phyloP scores from a whole-genome alignment of 2,113 vertebrate genomes.

The Prunella himalayana region DNA sequence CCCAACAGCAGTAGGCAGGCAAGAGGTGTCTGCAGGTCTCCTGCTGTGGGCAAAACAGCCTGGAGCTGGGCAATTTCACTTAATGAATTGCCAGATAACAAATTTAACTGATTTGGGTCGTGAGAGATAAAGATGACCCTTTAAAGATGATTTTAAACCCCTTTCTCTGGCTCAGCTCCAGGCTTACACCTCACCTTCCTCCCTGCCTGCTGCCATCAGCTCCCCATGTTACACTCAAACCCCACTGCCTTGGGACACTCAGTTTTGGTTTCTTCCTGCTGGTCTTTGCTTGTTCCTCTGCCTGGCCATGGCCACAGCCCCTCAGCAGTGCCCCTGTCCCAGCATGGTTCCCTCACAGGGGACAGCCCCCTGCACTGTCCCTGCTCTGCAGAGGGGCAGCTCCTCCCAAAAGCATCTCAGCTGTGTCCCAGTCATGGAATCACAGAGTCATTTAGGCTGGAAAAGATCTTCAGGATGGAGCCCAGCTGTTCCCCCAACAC shows the following conservation, averaged over 20 bases:
- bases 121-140: background rate
- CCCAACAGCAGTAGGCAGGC: accelerated
- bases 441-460: background rate
- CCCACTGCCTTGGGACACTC: background rate
- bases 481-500: background rate
- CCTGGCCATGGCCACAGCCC: background rate
- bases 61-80: background rate
- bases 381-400: background rate
- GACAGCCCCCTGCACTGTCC: background rate
- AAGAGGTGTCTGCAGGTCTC: background rate
- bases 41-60: background rate
- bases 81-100: background rate
- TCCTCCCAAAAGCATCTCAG: background rate
- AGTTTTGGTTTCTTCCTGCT: background rate
- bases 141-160: background rate
- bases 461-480: background rate
- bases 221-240: accelerated
- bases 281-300: background rate
- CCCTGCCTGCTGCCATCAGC: background rate
- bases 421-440: background rate
- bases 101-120: background rate
- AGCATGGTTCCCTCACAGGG: accelerated
- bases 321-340: background rate
- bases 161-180: background rate
- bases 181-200: background rate